Percentiles rank a stretch among this genome's conserved stretches.
Conservation (phyloP, 2,888 invertebrate species). For the Parthenolecanium corni region DNA sequence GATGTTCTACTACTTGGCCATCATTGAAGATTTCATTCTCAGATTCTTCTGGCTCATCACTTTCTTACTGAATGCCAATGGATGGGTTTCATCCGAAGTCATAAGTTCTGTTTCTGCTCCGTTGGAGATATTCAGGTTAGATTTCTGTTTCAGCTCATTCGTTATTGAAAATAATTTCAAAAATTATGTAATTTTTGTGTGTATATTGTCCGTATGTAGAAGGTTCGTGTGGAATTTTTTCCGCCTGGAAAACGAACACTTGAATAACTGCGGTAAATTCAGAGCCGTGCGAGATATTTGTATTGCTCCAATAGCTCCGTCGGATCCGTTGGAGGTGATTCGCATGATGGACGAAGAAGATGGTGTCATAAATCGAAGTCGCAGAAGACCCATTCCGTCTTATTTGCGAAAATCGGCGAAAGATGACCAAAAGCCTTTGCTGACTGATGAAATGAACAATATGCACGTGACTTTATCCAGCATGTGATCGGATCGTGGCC, state of each 20-base stretch:
- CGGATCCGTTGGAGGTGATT: constrained; percentile 77
- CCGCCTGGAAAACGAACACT: constrained; percentile 96
- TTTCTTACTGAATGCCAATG: constrained; percentile 70
- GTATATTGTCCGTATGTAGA: constrained; percentile 40
- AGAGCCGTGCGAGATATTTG: constrained; percentile 96
- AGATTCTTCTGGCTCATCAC: constrained; percentile 89
- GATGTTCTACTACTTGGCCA: constrained; percentile 92
- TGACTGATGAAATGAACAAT: constrained; percentile 19
- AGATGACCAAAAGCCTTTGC: constrained; percentile 15
- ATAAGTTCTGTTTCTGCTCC: constrained; percentile 74
- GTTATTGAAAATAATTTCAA: neutral
- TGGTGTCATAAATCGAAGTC: constrained; percentile 22
- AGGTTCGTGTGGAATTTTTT: constrained; percentile 99
- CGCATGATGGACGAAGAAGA: constrained; percentile 77
- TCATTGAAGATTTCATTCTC: constrained; percentile 84
- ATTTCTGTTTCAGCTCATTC: neutral
- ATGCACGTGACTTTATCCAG: constrained; percentile 22
- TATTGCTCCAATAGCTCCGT: constrained; percentile 84
- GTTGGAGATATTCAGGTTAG: constrained; percentile 75
- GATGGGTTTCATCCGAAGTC: constrained; percentile 60
- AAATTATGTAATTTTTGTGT: no score
- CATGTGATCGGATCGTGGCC: neutral
- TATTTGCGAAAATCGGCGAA: constrained; percentile 10
- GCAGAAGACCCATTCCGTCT: constrained; percentile 6
- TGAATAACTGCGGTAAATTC: constrained; percentile 98